Conservation (phyloP, 2,888 invertebrate genomes). For the Carcina quercana region DNA sequence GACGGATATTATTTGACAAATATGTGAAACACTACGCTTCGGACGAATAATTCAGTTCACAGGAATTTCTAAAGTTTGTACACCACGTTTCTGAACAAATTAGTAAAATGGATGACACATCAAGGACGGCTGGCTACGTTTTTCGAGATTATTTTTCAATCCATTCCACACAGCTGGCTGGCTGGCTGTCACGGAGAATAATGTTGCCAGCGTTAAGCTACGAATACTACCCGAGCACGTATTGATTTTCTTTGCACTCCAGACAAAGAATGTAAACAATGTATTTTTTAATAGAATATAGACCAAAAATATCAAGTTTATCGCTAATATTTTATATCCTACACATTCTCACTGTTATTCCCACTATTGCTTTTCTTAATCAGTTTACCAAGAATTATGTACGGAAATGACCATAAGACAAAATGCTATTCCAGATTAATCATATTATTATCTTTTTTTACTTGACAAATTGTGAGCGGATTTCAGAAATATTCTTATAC, state of each 20-base stretch:
- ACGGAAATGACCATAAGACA: too few relatives aligned
- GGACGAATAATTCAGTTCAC: constrained; percentile 17
- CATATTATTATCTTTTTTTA: too few relatives aligned
- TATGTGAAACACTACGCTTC: constrained; percentile 4
- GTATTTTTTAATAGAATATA: too few relatives aligned
- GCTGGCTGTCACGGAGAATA: constrained; percentile 32
- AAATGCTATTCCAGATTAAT: too few relatives aligned
- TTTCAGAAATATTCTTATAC: too few relatives aligned
- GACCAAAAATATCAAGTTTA: too few relatives aligned
- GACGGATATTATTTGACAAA: constrained; percentile 6
- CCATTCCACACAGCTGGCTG: constrained; percentile 63
- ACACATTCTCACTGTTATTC: too few relatives aligned
- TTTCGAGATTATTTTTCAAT: constrained; percentile 62
- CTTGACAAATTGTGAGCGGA: too few relatives aligned
- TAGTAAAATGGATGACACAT: constrained; percentile 67
- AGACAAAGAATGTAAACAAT: neutral
- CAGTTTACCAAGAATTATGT: too few relatives aligned
- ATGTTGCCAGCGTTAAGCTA: constrained; percentile 43
- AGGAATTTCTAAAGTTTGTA: constrained; percentile 24
- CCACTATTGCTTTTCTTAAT: too few relatives aligned
- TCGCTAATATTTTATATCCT: too few relatives aligned
- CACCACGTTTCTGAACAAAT: constrained; percentile 51
- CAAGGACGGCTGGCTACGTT: constrained; percentile 58
- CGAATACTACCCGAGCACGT: constrained; percentile 24
- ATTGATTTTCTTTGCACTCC: constrained; percentile 3